phyloP scores from a whole-genome alignment of 2,797 vertebrate genomes.

The Spinus pinus region DNA sequence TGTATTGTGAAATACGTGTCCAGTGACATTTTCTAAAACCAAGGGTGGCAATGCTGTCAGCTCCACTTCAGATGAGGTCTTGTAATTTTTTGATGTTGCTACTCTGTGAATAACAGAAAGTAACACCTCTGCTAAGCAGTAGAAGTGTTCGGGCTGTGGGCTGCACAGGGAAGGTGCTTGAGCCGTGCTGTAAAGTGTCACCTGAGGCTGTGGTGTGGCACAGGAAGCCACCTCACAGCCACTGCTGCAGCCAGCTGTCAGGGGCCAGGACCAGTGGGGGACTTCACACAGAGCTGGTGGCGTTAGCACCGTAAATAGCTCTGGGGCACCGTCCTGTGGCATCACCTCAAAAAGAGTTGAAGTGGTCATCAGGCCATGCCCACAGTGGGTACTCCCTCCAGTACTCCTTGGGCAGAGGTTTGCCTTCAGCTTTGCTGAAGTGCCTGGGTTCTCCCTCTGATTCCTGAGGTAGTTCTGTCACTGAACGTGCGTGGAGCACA shows the following conservation, averaged over 20 bases:
- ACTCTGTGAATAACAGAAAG: neutral
- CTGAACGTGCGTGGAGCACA: fast-evolving
- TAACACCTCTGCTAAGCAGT: neutral
- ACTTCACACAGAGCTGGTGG: fast-evolving
- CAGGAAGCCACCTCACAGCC: fast-evolving
- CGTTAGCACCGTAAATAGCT: fast-evolving
- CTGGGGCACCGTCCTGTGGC: fast-evolving
- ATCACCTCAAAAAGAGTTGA: neutral
- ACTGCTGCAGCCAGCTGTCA: fast-evolving
- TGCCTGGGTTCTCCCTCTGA: fast-evolving
- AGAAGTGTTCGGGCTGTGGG: neutral
- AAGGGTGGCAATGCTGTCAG: neutral
- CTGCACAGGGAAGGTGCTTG: fast-evolving
- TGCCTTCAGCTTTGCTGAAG: neutral
- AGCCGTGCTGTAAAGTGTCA: fast-evolving
- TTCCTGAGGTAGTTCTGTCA: neutral
- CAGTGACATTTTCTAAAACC: neutral
- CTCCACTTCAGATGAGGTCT: neutral
- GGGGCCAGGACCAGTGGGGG: fast-evolving
- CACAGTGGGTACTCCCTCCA: neutral
- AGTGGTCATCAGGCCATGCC: neutral
- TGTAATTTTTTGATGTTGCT: neutral
- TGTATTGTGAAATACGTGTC: neutral
- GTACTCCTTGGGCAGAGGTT: fast-evolving
- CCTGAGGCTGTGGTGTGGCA: neutral